Percentiles rank a stretch among this genome's conserved stretches.
Conservation (phyloP, 1,140 invertebrate genomes). For the Bombus cullumanus region DNA sequence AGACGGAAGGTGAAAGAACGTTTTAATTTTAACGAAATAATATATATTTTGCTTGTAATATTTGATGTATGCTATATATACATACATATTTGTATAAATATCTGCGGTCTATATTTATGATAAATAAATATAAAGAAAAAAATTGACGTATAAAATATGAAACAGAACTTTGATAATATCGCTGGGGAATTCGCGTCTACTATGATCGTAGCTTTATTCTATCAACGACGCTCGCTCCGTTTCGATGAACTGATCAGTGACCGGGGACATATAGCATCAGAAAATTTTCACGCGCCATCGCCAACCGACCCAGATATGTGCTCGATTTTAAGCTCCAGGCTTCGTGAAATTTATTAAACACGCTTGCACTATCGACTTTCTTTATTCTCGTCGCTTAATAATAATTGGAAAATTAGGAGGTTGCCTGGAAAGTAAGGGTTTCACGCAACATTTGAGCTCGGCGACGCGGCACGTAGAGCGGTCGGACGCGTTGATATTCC, state of each 20-base stretch:
- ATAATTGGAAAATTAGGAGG: background rate
- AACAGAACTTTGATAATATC: too few species aligned
- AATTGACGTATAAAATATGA: too few species aligned
- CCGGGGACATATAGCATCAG: background rate
- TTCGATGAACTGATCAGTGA: background rate
- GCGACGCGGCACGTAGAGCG: background rate
- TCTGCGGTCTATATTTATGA: too few species aligned
- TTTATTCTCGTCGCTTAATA: background rate
- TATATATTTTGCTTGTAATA: too few species aligned
- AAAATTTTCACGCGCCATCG: background rate
- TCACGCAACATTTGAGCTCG: background rate
- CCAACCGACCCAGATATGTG: background rate
- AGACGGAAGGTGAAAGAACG: too few species aligned
- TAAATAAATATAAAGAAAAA: too few species aligned
- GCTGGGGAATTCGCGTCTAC: too few species aligned
- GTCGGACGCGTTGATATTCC: background rate
- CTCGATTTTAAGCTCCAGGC: background rate
- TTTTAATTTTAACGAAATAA: too few species aligned
- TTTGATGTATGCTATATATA: too few species aligned
- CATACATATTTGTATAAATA: too few species aligned
- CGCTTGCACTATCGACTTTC: background rate
- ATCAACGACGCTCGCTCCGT: background rate
- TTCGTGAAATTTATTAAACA: background rate
- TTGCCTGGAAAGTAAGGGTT: conserved; percentile 2
- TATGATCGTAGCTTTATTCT: background rate